Conservation (phyloP, 1,140 invertebrate genomes). For the Manduca sexta region DNA sequence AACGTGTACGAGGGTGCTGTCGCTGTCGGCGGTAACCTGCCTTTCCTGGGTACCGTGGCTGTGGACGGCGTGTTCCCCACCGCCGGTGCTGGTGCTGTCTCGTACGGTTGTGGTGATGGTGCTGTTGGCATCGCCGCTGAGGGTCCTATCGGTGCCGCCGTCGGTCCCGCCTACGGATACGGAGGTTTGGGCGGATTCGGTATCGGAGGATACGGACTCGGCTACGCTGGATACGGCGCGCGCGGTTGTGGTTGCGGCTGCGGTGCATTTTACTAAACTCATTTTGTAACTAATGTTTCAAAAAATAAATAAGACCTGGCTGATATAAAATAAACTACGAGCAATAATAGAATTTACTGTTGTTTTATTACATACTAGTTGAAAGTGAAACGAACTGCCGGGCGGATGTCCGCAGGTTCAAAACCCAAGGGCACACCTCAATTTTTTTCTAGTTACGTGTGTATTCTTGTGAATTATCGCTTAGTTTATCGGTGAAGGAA, state of each 20-base stretch:
- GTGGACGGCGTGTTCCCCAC: constrained; percentile 27
- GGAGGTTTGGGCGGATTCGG: neutral
- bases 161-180: neutral
- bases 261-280: neutral
- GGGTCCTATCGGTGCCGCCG: neutral
- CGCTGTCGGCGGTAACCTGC: constrained; percentile 7
- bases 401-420: too few species aligned
- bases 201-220: neutral
- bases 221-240: neutral
- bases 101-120: constrained; percentile 7
- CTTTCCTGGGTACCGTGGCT: constrained; percentile 7
- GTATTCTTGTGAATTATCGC: too few species aligned
- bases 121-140: neutral
- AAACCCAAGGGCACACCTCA: too few species aligned
- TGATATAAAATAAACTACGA: too few species aligned
- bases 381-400: too few species aligned
- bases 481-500: too few species aligned
- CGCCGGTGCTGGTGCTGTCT: constrained; percentile 22
- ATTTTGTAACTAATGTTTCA: too few species aligned
- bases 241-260: constrained; percentile 2
- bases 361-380: too few species aligned
- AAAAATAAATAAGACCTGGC: too few species aligned
- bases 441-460: too few species aligned
- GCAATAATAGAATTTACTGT: too few species aligned
- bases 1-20: constrained; percentile 5